A percentile compares a stretch with the other conserved stretches of the same genome.
Conservation (phyloP, 2,888 invertebrate genomes). For the Tinea semifulvella region DNA sequence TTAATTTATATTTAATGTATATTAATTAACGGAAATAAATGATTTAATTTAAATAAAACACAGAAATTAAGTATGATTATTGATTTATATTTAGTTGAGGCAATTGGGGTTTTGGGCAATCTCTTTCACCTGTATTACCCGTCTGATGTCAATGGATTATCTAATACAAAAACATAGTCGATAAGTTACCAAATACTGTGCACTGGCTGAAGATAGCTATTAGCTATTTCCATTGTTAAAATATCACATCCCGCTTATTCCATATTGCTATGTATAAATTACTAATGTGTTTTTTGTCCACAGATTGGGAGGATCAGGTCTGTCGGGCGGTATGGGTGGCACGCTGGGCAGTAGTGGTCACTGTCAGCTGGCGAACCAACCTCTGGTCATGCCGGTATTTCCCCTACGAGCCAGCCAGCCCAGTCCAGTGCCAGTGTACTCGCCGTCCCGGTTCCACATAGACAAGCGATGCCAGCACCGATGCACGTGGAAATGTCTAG, state of each 20-base stretch:
- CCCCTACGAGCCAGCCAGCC: conserved; percentile 86
- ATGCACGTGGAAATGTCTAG: conserved; percentile 97
- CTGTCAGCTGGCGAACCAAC: conserved; percentile 75
- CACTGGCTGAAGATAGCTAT: too few relatives aligned
- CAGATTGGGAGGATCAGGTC: conserved; percentile 65
- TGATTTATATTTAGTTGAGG: too few relatives aligned
- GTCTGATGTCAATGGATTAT: too few relatives aligned
- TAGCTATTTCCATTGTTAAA: too few relatives aligned
- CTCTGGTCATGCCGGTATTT: conserved; percentile 89
- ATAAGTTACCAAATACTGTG: too few relatives aligned
- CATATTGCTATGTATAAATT: not conserved
- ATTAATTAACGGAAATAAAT: too few relatives aligned
- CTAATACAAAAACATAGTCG: too few relatives aligned
- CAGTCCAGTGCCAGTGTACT: conserved; percentile 78
- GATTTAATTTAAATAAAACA: too few relatives aligned
- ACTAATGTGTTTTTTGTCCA: conserved; percentile 24
- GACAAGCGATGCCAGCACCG: conserved; percentile 93
- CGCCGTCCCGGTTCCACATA: conserved; percentile 93
- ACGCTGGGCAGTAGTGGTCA: conserved; percentile 70
- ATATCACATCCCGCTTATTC: not conserved
- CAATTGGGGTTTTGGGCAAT: too few relatives aligned
- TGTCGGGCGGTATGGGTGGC: conserved; percentile 62
- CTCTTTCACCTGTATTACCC: too few relatives aligned
- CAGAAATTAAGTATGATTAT: too few relatives aligned
- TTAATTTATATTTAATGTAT: too few relatives aligned